These are phyloP conservation scores for Halcyon chelicuti DNA, from an alignment of 2,797 vertebrate genomes.

Conservation along the genomic window DNA sequence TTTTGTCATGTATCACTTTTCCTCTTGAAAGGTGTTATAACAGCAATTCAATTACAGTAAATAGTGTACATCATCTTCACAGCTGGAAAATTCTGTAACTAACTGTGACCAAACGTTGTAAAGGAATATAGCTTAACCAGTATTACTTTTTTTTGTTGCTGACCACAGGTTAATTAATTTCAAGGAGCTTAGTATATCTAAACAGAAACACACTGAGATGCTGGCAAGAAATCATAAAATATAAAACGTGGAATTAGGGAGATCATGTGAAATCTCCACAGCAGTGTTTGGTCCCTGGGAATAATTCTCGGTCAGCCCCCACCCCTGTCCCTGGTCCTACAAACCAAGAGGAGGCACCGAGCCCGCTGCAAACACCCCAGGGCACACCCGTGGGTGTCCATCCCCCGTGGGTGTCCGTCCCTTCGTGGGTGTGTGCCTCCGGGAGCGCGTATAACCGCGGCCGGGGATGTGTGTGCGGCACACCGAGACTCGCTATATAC, in stretches of 20 bases:
- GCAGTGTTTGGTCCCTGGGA: conserved; percentile 15
- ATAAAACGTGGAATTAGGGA: conserved; percentile 41
- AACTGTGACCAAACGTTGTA: conserved; percentile 68
- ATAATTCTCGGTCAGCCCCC: not conserved
- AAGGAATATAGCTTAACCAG: conserved; percentile 67
- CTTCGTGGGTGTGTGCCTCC: not conserved
- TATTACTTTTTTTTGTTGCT: not conserved
- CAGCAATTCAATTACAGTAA: conserved; percentile 80
- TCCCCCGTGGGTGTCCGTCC: not conserved
- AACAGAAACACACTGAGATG: conserved; percentile 76
- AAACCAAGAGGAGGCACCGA: not conserved
- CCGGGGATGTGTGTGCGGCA: rapidly evolving
- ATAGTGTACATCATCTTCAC: conserved; percentile 67
- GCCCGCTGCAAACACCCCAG: not conserved
- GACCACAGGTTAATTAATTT: conserved; percentile 79
- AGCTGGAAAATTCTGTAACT: conserved; percentile 78
- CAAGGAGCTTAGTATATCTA: conserved; percentile 76
- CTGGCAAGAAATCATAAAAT: conserved; percentile 67
- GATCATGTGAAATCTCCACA: conserved; percentile 62
- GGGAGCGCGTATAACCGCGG: not conserved
- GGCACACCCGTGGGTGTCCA: not conserved
- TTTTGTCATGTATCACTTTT: conserved; percentile 70
- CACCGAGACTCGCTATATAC: rapidly evolving
- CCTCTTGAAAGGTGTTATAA: conserved; percentile 77
- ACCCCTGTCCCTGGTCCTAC: not conserved